A percentile compares a stretch with the other conserved stretches of the same genome.
These are phyloP conservation scores for Zalophus californianus DNA, from an alignment of 2,797 vertebrate genomes.

Conservation along the genomic window DNA sequence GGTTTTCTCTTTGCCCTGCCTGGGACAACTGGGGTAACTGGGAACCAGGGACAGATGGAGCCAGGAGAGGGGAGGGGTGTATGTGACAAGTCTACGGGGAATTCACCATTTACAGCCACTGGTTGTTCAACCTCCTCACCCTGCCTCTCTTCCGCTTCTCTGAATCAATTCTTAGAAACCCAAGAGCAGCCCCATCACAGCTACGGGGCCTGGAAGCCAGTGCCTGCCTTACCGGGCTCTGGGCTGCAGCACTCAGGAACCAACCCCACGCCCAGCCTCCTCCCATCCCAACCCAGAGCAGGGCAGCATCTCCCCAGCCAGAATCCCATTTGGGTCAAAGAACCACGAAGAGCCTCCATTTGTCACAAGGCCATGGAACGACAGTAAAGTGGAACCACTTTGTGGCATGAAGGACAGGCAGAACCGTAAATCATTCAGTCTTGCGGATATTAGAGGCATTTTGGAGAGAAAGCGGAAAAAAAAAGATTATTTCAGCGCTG, in stretches of 20 bases:
- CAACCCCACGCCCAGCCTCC: fast-evolving
- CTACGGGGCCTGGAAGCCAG: neutral
- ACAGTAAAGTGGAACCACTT: neutral
- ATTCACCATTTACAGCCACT: constrained; percentile 1
- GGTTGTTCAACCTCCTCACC: neutral
- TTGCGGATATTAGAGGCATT: constrained; percentile 8
- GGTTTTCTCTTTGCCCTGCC: constrained; percentile 23
- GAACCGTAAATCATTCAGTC: constrained; percentile 68
- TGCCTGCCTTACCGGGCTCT: too few relatives aligned
- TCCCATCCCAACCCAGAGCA: constrained; percentile 38
- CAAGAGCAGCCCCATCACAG: neutral
- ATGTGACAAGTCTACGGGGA: constrained; percentile 33
- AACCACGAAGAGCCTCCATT: constrained; percentile 58
- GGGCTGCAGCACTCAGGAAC: fast-evolving
- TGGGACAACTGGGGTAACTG: neutral
- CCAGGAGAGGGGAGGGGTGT: constrained; percentile 18
- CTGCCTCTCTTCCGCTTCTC: neutral
- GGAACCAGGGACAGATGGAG: constrained; percentile 62
- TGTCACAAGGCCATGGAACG: constrained; percentile 54
- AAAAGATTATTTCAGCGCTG: neutral
- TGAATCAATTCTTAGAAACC: neutral
- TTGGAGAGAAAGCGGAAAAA: neutral
- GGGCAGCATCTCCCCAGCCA: constrained; percentile 67
- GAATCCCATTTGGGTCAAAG: constrained; percentile 70
- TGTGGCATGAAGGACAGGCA: constrained; percentile 17